Percentiles rank a stretch among this genome's conserved stretches.
Evolutionary conservation across 2,113 vertebrate genomes (phyloP).

Genomic region (Menura novaehollandiae): DNA sequence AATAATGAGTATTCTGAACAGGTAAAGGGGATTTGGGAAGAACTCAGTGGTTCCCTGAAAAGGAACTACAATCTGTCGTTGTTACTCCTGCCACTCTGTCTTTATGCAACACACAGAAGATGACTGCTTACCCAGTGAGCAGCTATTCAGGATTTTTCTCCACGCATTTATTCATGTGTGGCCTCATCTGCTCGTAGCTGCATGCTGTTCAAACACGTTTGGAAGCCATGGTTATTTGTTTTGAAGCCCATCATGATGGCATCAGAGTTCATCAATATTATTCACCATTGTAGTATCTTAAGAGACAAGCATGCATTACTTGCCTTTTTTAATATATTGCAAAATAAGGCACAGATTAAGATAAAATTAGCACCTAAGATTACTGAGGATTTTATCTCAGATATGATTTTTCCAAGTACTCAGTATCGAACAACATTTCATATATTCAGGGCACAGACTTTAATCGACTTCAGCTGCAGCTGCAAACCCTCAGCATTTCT

Average conservation of each 20-base stretch:
- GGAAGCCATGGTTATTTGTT: slow-evolving; percentile 23
- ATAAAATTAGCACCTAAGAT: no score
- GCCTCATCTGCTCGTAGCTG: slow-evolving; percentile 6
- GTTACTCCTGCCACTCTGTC: not conserved
- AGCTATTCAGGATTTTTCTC: not conserved
- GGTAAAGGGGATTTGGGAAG: not conserved
- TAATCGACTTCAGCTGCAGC: slow-evolving; percentile 57
- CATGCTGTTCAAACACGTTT: not conserved
- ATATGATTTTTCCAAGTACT: not conserved
- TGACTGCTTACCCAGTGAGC: not conserved
- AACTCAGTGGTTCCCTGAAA: not conserved
- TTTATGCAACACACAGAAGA: not conserved
- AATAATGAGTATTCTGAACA: not conserved
- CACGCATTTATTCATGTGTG: not conserved
- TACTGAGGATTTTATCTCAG: slow-evolving; percentile 22
- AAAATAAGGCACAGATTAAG: not conserved
- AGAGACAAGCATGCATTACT: not conserved
- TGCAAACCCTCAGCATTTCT: slow-evolving; percentile 54
- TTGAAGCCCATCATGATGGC: not conserved
- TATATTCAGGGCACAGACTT: slow-evolving; percentile 30
- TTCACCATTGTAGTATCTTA: not conserved
- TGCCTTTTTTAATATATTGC: not conserved
- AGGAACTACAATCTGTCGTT: not conserved
- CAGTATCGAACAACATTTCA: slow-evolving; percentile 11
- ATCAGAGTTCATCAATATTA: not conserved